These are phyloP conservation scores for silkworm (Bombyx mori) DNA, from an alignment of 1,140 invertebrate genomes.

Conservation along the genomic window ASM3026992v2 NC_085110.1:7702001-7702500, in stretches of 20 bases:
- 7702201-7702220: constrained; percentile 61
- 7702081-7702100: constrained; percentile 59
- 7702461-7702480: constrained; percentile 54
- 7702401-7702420: constrained; percentile 49
- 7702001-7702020: constrained; percentile 67
- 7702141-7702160: constrained; percentile 55
- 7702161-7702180: constrained; percentile 44
- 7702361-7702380: constrained; percentile 45
- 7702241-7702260: constrained; percentile 60
- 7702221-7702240: constrained; percentile 46
- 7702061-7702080: constrained; percentile 70
- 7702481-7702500: constrained; percentile 63
- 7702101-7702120: constrained; percentile 62
- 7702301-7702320: constrained; percentile 49
- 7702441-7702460: constrained; percentile 37
- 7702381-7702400: constrained; percentile 43
- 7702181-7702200: constrained; percentile 60
- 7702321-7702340: constrained; percentile 31
- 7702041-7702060: constrained; percentile 63
- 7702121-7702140: constrained; percentile 33
- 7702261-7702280: constrained; percentile 72
- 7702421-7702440: constrained; percentile 53
- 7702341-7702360: constrained; percentile 36
- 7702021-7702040: constrained; percentile 69
- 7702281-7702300: constrained; percentile 57